Evolutionary conservation across 1,140 invertebrate genomes (phyloP), one percentile per base, ranked within the genome.

Genomic region (Saccostrea glomerata): DNA sequence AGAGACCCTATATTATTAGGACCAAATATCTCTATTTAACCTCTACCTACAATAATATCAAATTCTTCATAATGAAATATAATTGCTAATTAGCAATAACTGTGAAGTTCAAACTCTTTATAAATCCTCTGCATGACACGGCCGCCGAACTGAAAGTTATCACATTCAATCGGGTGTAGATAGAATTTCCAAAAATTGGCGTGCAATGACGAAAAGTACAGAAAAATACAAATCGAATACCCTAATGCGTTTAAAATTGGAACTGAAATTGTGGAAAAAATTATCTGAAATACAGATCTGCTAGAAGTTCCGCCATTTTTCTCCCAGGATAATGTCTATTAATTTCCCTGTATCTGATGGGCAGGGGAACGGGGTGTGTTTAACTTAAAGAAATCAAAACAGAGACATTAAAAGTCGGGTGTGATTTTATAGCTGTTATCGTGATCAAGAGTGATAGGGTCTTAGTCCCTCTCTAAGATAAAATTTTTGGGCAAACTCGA

Each of bases 331-430:
- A 77, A 77, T 77, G 70, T 25, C 70, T 12, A 36, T 77, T 77
- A 77, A 77, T 77, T 77, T 40, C 13, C 70, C 36, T 15, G 70
- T 25, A 25, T 30, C 70, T 77, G 70, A 77, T 77, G 70, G 25
- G 23, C 30, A 77, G 15, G 25, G 70, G 25, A 30, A 30, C 70
- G 70, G 25, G 25, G 13, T 30, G 30, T 77, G 70, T 36, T 77
- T 30, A 77, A 25, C 23, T 25, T 30, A 77, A 77, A 77, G 70
- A 77, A 77, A 36, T 17, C 25, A 36, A 15, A 36, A 77, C 70
- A 36, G 70, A 77, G 70, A 77, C 70, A 77, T 77, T 77, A 77
- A 77, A 77, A 77, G 15, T 77, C 70, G 70, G 70, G 70, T 30
- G 70, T 30, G 70, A 77, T 77, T 77, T 77, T 40, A 77, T 77